phyloP scores from a whole-genome alignment of 2,797 vertebrate species.

The Halcyon chelicuti region DNA sequence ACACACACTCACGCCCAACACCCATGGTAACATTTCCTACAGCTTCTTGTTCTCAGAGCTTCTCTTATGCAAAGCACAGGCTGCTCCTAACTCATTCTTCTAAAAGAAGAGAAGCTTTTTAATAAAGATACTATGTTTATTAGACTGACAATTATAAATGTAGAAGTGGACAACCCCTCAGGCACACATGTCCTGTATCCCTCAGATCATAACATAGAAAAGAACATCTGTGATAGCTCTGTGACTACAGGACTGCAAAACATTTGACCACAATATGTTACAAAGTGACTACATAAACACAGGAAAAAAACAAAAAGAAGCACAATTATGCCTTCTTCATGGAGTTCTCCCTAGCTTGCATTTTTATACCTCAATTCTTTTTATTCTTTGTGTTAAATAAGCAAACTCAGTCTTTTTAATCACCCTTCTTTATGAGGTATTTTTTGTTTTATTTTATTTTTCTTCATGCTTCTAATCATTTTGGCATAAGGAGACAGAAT shows the following conservation, averaged over 20 bases:
- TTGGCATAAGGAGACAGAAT: not conserved
- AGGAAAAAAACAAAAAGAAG: not conserved
- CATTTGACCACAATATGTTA: not conserved
- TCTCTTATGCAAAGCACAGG: not conserved
- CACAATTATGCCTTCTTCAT: accelerated
- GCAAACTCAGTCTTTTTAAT: not conserved
- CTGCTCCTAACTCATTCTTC: not conserved
- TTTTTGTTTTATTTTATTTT: not conserved
- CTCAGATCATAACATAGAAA: not conserved
- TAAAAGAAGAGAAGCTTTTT: too few species aligned
- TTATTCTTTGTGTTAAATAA: conserved; percentile 1
- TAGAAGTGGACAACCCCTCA: not conserved
- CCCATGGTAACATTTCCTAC: not conserved
- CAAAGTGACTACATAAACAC: not conserved
- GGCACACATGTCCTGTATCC: accelerated
- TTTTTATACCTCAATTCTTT: not conserved
- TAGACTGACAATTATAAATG: not conserved
- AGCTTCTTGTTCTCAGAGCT: not conserved
- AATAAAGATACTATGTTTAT: not conserved
- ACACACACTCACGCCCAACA: too few species aligned
- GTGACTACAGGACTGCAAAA: not conserved
- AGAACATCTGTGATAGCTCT: not conserved
- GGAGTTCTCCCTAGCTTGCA: not conserved
- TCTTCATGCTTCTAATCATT: not conserved
- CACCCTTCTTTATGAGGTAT: not conserved